Evolutionary conservation across 2,113 vertebrate genomes (phyloP).

Genomic region (Cathartes aura): DNA sequence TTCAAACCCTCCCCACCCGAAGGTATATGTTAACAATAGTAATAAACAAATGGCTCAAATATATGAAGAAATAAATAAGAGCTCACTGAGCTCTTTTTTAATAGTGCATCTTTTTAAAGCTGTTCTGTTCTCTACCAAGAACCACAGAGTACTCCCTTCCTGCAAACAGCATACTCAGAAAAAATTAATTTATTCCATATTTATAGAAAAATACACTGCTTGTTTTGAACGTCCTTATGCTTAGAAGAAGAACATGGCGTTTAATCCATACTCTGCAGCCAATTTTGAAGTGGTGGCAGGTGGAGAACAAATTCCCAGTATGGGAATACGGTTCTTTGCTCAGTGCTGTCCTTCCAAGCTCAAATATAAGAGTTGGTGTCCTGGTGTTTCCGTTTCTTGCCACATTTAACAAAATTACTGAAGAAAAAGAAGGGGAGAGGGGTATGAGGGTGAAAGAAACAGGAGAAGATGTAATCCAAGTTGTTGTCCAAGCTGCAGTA

Average conservation of each 20-base stretch:
- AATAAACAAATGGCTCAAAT: not conserved
- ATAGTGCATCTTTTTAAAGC: not conserved
- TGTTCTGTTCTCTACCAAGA: not conserved
- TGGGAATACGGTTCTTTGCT: not conserved
- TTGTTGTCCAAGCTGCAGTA: not conserved
- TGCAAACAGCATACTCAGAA: not conserved
- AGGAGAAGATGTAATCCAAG: not conserved
- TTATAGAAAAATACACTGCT: constrained; percentile 43
- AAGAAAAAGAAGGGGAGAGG: not conserved
- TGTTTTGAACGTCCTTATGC: constrained; percentile 1
- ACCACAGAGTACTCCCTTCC: not conserved
- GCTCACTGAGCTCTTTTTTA: not conserved
- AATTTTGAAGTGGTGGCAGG: not conserved
- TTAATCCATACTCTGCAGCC: not conserved
- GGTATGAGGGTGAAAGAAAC: not conserved
- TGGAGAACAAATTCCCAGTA: not conserved
- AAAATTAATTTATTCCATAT: constrained; percentile 26
- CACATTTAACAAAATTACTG: constrained; percentile 15
- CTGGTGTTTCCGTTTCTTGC: constrained; percentile 48
- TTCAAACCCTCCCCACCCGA: not conserved
- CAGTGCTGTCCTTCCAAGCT: not conserved
- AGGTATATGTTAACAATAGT: not conserved
- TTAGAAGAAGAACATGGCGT: not conserved
- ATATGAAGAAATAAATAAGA: constrained; percentile 5
- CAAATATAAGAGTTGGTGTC: constrained; percentile 61